These are phyloP conservation scores for Eudasyphora cyanicolor DNA, from an alignment of 2,888 invertebrate species.

Conservation along the genomic window DNA sequence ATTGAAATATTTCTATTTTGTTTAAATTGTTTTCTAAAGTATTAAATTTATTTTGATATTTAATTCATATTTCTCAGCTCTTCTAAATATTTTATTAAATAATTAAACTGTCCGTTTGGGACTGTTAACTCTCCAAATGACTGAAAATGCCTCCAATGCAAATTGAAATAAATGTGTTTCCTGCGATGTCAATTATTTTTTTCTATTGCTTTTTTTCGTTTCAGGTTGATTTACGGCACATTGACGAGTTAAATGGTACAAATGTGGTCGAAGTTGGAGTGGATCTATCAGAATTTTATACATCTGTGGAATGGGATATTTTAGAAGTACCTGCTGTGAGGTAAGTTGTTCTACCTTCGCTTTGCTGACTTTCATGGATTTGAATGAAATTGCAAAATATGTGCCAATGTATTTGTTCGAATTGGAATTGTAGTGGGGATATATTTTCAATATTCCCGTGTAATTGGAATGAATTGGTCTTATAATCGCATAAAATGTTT, in stretches of 20 bases:
- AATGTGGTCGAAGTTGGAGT: conserved; percentile 96
- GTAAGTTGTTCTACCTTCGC: conserved; percentile 81
- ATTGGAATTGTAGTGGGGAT: not conserved
- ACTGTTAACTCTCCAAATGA: not conserved
- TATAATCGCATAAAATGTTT: conserved; percentile 6
- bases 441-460: not conserved
- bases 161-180: conserved; percentile 6
- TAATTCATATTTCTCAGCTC: no score
- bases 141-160: not conserved
- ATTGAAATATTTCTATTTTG: no score
- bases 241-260: conserved; percentile 94
- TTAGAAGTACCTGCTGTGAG: conserved; percentile 96
- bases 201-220: conserved; percentile 23
- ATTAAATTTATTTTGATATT: no score
- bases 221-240: conserved; percentile 94
- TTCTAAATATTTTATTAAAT: not conserved
- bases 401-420: not conserved
- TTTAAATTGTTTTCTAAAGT: no score
- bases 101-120: not conserved
- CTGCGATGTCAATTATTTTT: no score
- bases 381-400: not conserved
- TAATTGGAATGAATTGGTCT: conserved; percentile 17
- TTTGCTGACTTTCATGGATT: not conserved
- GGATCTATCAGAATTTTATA: conserved; percentile 98
- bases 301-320: conserved; percentile 99